Base-by-base conservation (phyloP, 2,888 invertebrate species). In the Lithophane ornitopus region DNA sequence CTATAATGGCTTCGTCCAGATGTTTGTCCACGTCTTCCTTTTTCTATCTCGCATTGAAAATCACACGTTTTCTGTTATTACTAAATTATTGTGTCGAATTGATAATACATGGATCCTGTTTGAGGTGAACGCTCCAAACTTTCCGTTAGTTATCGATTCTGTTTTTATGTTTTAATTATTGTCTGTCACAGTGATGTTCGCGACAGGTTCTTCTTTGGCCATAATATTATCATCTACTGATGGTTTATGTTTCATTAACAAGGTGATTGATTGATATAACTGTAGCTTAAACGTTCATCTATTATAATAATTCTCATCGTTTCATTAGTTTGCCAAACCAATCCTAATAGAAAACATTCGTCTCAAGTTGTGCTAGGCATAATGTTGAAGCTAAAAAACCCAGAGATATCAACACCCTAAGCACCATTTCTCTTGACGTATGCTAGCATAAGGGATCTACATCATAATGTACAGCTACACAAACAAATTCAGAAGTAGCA, bases 71-170 rank as follows among this genome's bases (percentile, higher is more conserved):
- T n/a, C 52, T 49, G 71, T 73, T 77, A 41, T 74, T 66, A 26
- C 22, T 67, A 39, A 46, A 34, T 63, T 67, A 59, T 71, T 80
- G 76, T 80, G 56, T 65, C 77, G 74, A 74, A 81, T 81, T 77
- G 71, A 68, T 84, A 87, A 86, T 80, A 54, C 69, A 49, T 66
- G 67, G 59, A 87, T 86, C 86, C 86, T 84, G 78, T 72, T 74
- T 58, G 76, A 71, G 88, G 81, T 87, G 77, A 86, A 83, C 61
- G 86, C 56, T 75, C 78, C 26, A 77, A 80, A 72, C 70, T 68
- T 74, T 75, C 88, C 86, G 77, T 84, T 86, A 78, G 46, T 70
- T 34, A 67, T 74, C 68, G 71, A 74, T 85, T 82, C 74, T 78
- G 61, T 69, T 61, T 58, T 63, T 71, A 63, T 63, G 14, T 81